phyloP scores from a whole-genome alignment of 2,113 vertebrate species.

The Semnopithecus entellus region DNA sequence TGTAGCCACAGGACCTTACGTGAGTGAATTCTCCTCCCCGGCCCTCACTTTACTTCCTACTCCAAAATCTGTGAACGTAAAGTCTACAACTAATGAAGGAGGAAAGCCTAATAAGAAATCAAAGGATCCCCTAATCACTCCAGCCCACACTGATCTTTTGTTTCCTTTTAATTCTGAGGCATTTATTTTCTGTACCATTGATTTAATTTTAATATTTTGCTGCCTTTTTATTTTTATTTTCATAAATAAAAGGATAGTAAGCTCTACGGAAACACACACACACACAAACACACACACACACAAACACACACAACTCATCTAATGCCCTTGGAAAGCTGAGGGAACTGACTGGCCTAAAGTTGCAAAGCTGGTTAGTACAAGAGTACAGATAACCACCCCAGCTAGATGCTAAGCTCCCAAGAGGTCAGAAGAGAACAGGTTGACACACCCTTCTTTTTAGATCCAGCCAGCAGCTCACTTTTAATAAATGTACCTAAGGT shows the following conservation, averaged over 20 bases:
- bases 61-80: background rate
- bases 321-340: background rate
- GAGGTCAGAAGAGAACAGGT: background rate
- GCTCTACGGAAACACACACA: background rate
- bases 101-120: background rate
- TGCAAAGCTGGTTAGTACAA: background rate
- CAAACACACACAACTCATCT: background rate
- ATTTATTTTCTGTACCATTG: background rate
- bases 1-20: background rate
- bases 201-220: background rate
- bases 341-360: background rate
- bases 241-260: background rate
- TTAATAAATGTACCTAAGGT: background rate
- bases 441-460: background rate
- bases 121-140: background rate
- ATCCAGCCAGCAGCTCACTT: background rate
- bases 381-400: background rate
- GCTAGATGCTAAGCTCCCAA: background rate
- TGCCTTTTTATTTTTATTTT: background rate
- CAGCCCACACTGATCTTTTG: background rate
- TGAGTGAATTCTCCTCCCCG: background rate
- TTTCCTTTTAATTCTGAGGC: background rate
- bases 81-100: background rate
- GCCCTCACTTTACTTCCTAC: background rate
- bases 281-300: too few species aligned